Evolutionary conservation across 2,888 invertebrate genomes (phyloP).

Genomic region (Acronicta leporina): DNA sequence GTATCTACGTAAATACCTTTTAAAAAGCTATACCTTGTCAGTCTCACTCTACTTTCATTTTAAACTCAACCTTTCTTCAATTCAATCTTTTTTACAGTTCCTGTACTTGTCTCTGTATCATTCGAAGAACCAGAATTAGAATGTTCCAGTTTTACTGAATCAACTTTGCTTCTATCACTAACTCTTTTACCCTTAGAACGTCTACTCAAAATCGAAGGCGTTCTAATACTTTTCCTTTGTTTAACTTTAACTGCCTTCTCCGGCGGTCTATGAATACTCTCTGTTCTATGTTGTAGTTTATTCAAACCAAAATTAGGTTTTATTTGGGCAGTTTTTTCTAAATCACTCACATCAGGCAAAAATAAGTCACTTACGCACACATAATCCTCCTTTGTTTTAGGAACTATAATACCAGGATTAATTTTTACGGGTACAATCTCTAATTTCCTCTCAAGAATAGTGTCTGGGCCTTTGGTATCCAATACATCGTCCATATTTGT

Average conservation of each 20-base stretch:
- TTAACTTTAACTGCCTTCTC: conserved; percentile 82
- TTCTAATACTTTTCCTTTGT: conserved; percentile 73
- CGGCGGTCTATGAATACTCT: conserved; percentile 81
- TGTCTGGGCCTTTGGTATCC: conserved; percentile 84
- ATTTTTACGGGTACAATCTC: conserved; percentile 85
- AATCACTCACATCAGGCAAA: conserved; percentile 74
- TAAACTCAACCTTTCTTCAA: conserved; percentile 62
- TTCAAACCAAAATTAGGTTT: conserved; percentile 82
- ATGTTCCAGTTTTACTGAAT: conserved; percentile 78
- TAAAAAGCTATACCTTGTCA: conserved; percentile 19
- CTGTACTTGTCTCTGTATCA: conserved; percentile 86
- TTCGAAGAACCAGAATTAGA: conserved; percentile 90
- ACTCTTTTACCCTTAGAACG: conserved; percentile 66
- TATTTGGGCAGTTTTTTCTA: conserved; percentile 82
- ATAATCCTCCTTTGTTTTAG: conserved; percentile 77
- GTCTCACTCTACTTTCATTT: conserved; percentile 18
- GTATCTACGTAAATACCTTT: conserved; percentile 9
- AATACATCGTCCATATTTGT: conserved; percentile 74
- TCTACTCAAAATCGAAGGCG: conserved; percentile 72
- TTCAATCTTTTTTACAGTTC: conserved; percentile 81
- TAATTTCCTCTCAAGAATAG: conserved; percentile 77
- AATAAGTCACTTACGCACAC: conserved; percentile 79
- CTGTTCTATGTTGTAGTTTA: conserved; percentile 81
- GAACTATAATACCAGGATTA: conserved; percentile 68
- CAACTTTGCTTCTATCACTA: conserved; percentile 66